A percentile compares a stretch with the other conserved stretches of the same genome.
Conservation (phyloP, 2,888 invertebrate genomes). For the Plutella xylostella region DNA sequence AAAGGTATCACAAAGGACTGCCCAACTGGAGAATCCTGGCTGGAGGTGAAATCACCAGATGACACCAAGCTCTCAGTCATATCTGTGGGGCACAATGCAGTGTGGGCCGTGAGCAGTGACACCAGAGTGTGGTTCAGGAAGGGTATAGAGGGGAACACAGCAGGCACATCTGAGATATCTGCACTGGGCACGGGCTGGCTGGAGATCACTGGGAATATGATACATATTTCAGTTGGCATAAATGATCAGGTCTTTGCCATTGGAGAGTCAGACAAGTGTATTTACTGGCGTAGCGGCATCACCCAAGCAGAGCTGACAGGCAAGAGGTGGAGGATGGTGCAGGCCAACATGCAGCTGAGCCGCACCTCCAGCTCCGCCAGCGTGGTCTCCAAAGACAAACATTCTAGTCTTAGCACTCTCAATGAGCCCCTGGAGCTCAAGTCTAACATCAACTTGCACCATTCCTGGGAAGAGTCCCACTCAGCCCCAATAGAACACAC, state of each 20-base stretch:
- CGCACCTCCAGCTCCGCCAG: conserved; percentile 85
- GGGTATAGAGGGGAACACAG: conserved; percentile 75
- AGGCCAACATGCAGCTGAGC: conserved; percentile 85
- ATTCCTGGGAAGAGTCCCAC: conserved; percentile 78
- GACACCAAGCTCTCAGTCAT: conserved; percentile 80
- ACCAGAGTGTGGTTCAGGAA: conserved; percentile 90
- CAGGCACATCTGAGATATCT: conserved; percentile 79
- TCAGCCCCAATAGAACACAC: conserved; percentile 81
- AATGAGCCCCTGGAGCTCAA: conserved; percentile 52
- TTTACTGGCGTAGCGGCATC: conserved; percentile 85
- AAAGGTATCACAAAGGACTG: conserved; percentile 85
- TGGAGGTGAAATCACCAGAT: conserved; percentile 80
- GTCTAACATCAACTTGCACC: conserved; percentile 64
- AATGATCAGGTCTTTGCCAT: conserved; percentile 93
- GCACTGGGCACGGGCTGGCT: conserved; percentile 90
- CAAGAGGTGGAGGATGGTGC: conserved; percentile 86
- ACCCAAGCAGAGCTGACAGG: conserved; percentile 82
- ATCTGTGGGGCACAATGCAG: conserved; percentile 83
- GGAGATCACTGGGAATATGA: conserved; percentile 89
- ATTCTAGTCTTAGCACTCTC: conserved; percentile 74
- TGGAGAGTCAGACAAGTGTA: conserved; percentile 82
- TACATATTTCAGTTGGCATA: conserved; percentile 83
- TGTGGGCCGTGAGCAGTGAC: conserved; percentile 86
- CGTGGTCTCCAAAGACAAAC: conserved; percentile 73
- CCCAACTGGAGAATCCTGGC: conserved; percentile 79